Conservation (phyloP, 2,797 vertebrate genomes). For the Novumbra hubbsi region DNA sequence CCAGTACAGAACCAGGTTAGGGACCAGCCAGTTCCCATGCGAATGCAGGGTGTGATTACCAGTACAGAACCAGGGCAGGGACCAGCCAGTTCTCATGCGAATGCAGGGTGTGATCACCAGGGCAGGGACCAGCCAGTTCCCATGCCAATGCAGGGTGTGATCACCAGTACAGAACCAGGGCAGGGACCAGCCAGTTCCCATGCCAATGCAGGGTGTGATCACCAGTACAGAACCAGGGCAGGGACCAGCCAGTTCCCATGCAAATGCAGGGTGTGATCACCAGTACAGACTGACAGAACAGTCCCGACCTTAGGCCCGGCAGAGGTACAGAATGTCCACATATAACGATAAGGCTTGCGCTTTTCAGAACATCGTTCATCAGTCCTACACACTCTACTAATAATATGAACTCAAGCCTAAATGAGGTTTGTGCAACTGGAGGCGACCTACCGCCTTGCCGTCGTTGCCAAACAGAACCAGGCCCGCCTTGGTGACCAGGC, state of each 20-base stretch:
- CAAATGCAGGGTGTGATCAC: neutral
- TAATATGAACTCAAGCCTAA: no score
- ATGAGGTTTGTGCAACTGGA: neutral
- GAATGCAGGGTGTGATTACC: neutral
- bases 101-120: neutral
- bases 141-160: neutral
- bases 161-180: neutral
- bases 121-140: neutral
- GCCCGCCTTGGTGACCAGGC: conserved; percentile 76
- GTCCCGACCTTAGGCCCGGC: neutral
- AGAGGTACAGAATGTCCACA: neutral
- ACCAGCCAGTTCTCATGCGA: neutral
- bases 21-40: no score
- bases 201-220: neutral
- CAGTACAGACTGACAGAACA: neutral
- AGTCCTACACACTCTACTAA: no score
- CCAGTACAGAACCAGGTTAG: neutral
- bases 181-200: neutral
- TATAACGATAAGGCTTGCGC: neutral
- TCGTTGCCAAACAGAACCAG: conserved; percentile 85
- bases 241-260: neutral
- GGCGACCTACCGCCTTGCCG: conserved; percentile 68
- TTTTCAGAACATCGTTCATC: no score
- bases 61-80: neutral
- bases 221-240: neutral